phyloP scores from a whole-genome alignment of 2,797 vertebrate genomes.

The Gambusia yucatana region DNA sequence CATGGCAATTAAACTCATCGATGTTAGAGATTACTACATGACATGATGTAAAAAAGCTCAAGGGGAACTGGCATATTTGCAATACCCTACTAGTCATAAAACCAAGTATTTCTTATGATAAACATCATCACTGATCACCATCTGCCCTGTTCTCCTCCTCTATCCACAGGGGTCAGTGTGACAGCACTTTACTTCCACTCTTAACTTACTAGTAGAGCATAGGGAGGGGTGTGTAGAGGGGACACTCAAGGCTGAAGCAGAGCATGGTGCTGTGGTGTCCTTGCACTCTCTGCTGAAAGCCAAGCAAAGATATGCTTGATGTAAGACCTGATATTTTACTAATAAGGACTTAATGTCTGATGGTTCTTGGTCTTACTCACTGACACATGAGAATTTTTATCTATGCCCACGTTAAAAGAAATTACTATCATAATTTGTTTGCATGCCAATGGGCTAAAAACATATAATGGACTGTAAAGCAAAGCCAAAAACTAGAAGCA shows the following conservation, averaged over 20 bases:
- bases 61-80: not conserved
- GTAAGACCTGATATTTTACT: slow-evolving; percentile 24
- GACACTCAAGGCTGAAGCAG: slow-evolving; percentile 65
- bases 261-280: slow-evolving; percentile 61
- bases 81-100: not conserved
- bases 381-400: slow-evolving; percentile 27
- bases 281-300: slow-evolving; percentile 58
- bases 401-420: slow-evolving; percentile 30
- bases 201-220: slow-evolving; percentile 29
- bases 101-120: slow-evolving; percentile 23
- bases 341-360: slow-evolving; percentile 55
- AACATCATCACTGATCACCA: slow-evolving; percentile 60
- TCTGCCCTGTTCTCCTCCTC: slow-evolving; percentile 55
- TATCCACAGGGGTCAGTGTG: slow-evolving; percentile 71
- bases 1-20: not conserved
- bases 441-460: not conserved
- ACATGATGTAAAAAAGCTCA: not conserved
- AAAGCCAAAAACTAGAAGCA: not conserved
- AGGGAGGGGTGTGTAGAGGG: slow-evolving; percentile 17
- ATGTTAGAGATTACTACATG: not conserved
- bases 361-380: slow-evolving; percentile 25
- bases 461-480: not conserved
- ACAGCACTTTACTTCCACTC: slow-evolving; percentile 54
- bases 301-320: slow-evolving; percentile 28
- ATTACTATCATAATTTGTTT: slow-evolving; percentile 19